Conservation (phyloP, 1,140 invertebrate genomes). For the Cecropterus lyciades region DNA sequence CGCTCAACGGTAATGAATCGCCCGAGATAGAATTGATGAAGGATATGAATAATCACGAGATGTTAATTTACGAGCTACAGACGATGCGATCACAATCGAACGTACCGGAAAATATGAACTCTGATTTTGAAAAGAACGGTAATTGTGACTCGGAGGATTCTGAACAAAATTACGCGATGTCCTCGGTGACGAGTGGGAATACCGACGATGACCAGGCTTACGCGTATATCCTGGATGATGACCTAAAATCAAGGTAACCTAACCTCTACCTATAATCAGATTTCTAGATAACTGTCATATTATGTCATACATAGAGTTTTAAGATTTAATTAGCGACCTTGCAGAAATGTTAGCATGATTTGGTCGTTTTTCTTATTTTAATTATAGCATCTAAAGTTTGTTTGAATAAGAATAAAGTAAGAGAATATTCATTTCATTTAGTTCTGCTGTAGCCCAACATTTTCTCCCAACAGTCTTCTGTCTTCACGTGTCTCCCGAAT, state of each 20-base stretch:
- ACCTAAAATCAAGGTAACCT: constrained; percentile 74
- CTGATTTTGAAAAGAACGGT: constrained; percentile 55
- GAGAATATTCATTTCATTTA: too few relatives aligned
- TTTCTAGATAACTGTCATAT: background rate
- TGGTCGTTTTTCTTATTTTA: too few relatives aligned
- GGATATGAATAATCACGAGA: constrained; percentile 85
- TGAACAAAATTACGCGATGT: constrained; percentile 67
- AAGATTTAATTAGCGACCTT: background rate
- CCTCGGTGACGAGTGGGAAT: constrained; percentile 66
- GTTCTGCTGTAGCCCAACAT: too few relatives aligned
- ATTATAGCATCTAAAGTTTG: too few relatives aligned
- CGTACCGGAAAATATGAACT: constrained; percentile 65
- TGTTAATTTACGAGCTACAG: constrained; percentile 85
- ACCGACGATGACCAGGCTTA: constrained; percentile 72
- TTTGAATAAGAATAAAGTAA: too few relatives aligned
- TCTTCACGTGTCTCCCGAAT: too few relatives aligned
- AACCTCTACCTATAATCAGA: constrained; percentile 13
- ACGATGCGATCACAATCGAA: constrained; percentile 82
- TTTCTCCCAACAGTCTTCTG: too few relatives aligned
- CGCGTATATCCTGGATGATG: constrained; percentile 73
- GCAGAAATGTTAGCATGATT: background rate
- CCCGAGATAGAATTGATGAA: constrained; percentile 76
- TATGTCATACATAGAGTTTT: too few relatives aligned
- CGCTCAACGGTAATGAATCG: constrained; percentile 61
- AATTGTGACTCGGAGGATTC: constrained; percentile 70